A percentile compares a stretch with the other conserved stretches of the same genome.
phyloP scores from a whole-genome alignment of 2,888 invertebrate genomes.

The Eristalis intricaria region DNA sequence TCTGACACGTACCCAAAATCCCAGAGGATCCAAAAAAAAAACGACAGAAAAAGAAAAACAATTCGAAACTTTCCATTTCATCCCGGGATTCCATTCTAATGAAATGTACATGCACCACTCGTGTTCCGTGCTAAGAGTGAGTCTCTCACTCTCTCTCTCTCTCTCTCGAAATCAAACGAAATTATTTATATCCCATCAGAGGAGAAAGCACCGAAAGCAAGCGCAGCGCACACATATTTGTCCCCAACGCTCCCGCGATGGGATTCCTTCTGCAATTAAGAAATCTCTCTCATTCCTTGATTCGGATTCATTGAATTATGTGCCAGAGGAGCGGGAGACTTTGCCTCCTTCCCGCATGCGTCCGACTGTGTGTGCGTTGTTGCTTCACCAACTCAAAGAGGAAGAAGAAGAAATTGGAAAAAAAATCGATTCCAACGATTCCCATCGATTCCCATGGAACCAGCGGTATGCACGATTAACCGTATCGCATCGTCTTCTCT shows the following conservation, averaged over 20 bases:
- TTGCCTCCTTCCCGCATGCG: slow-evolving; percentile 17
- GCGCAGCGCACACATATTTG: slow-evolving; percentile 15
- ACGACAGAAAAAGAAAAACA: neutral
- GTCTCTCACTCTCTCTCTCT: no score
- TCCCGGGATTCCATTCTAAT: slow-evolving; percentile 13
- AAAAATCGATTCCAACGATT: slow-evolving; percentile 62
- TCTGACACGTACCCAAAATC: neutral
- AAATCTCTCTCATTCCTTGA: slow-evolving; percentile 46
- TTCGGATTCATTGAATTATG: slow-evolving; percentile 41
- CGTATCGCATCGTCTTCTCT: slow-evolving; percentile 37
- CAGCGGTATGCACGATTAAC: slow-evolving; percentile 60
- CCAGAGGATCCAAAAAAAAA: neutral
- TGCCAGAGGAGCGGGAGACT: slow-evolving; percentile 3
- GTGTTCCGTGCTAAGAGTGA: neutral
- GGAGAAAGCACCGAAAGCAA: slow-evolving; percentile 35
- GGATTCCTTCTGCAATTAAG: slow-evolving; percentile 45
- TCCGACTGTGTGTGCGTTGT: slow-evolving; percentile 24
- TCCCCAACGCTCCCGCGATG: neutral
- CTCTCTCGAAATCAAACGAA: neutral
- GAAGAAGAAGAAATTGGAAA: neutral
- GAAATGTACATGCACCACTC: slow-evolving; percentile 17
- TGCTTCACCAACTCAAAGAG: neutral
- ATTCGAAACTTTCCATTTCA: neutral
- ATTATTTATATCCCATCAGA: neutral
- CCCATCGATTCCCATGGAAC: slow-evolving; percentile 45